phyloP scores from a whole-genome alignment of 2,797 vertebrate species.

The Nothura maculosa region DNA sequence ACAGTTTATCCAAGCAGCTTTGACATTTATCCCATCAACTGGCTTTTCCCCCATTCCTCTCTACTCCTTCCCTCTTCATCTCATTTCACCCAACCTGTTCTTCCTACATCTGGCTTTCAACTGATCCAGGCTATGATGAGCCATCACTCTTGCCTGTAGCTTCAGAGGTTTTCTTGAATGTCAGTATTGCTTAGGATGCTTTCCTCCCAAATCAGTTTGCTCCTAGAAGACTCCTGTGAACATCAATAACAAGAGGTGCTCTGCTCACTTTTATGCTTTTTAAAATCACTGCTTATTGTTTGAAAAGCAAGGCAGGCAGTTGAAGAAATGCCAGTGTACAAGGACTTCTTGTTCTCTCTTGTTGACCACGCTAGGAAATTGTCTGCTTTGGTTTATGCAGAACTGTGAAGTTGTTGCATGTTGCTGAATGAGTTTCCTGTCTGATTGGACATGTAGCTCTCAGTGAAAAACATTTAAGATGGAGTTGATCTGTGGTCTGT shows the following conservation, averaged over 20 bases:
- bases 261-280: not conserved
- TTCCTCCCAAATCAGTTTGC: not conserved
- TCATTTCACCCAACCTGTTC: not conserved
- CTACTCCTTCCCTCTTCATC: not conserved
- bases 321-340: not conserved
- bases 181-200: not conserved
- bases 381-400: not conserved
- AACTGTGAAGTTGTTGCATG: not conserved
- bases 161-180: not conserved
- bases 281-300: not conserved
- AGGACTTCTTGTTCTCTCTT: not conserved
- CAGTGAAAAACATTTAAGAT: not conserved
- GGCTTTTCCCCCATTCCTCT: not conserved
- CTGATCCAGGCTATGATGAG: constrained; percentile 5
- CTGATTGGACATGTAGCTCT: not conserved
- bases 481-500: not conserved
- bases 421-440: not conserved
- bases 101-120: not conserved
- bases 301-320: not conserved
- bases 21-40: not conserved
- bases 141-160: not conserved
- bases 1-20: not conserved
- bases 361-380: not conserved
- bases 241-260: not conserved
- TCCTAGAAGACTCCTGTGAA: not conserved